Conservation (phyloP, 1,140 invertebrate species). For the Meloidogyne floridensis region DNA sequence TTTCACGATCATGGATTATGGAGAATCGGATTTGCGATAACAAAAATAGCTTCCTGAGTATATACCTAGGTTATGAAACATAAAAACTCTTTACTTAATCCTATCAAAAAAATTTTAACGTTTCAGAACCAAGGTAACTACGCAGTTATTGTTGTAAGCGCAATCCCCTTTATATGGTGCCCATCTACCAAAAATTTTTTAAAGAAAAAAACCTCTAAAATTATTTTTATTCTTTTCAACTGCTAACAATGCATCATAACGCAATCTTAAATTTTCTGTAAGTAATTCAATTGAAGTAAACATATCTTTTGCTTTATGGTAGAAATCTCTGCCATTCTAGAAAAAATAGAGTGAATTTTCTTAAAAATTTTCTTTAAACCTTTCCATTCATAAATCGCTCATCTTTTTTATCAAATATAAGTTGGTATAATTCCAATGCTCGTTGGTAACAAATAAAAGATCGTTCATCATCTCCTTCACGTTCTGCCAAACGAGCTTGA, state of each 20-base stretch:
- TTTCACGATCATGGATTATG: too few species aligned
- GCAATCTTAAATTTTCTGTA: background rate
- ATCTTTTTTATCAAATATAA: constrained; percentile 6
- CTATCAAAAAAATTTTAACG: too few species aligned
- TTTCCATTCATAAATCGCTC: background rate
- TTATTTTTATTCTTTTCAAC: background rate
- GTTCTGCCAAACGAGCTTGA: background rate
- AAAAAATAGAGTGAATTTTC: background rate
- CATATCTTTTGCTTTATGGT: background rate
- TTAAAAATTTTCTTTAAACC: background rate
- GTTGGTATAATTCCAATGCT: background rate
- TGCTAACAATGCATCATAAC: background rate
- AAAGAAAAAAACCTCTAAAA: background rate
- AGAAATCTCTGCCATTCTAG: background rate
- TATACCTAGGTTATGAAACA: too few species aligned
- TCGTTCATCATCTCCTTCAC: constrained; percentile 19
- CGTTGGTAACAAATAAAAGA: constrained; percentile 17
- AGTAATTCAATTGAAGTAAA: background rate
- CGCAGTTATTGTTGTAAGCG: too few species aligned
- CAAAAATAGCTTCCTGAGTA: too few species aligned
- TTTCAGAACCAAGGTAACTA: too few species aligned
- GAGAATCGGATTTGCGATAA: too few species aligned
- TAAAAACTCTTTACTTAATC: too few species aligned
- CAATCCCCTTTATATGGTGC: too few species aligned
- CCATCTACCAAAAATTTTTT: too few species aligned